Evolutionary conservation across 2,797 vertebrate species (phyloP).

Genomic region (Podarcis lilfordi): DNA sequence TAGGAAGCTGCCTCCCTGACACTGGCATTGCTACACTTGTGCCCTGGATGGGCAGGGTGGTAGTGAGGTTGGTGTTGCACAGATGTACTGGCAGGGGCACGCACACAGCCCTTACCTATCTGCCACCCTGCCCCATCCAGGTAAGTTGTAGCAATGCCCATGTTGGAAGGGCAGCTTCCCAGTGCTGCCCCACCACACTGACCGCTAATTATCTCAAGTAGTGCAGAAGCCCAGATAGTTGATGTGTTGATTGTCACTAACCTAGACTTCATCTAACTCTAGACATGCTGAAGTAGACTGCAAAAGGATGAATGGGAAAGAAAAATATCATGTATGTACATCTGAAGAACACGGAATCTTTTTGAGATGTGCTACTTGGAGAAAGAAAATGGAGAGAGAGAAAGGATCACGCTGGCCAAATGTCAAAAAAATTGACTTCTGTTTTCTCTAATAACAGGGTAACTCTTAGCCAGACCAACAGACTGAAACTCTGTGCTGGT

Average conservation of each 20-base stretch:
- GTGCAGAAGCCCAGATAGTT: neutral
- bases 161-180: no score
- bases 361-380: neutral
- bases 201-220: no score
- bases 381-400: neutral
- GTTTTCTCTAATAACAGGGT: neutral
- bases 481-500: neutral
- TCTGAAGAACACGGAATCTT: neutral
- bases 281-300: neutral
- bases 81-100: no score
- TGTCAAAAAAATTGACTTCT: neutral
- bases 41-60: no score
- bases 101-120: no score
- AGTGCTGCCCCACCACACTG: no score
- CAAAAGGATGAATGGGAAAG: neutral
- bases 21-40: no score
- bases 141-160: no score
- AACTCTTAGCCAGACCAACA: neutral
- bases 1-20: no score
- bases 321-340: neutral
- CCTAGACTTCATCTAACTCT: neutral
- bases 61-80: no score
- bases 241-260: neutral
- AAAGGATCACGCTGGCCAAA: neutral
- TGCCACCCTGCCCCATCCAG: no score